These are phyloP conservation scores for Parapristionchus giblindavisi DNA, from an alignment of 2,888 invertebrate genomes.

Conservation along the genomic window DNA sequence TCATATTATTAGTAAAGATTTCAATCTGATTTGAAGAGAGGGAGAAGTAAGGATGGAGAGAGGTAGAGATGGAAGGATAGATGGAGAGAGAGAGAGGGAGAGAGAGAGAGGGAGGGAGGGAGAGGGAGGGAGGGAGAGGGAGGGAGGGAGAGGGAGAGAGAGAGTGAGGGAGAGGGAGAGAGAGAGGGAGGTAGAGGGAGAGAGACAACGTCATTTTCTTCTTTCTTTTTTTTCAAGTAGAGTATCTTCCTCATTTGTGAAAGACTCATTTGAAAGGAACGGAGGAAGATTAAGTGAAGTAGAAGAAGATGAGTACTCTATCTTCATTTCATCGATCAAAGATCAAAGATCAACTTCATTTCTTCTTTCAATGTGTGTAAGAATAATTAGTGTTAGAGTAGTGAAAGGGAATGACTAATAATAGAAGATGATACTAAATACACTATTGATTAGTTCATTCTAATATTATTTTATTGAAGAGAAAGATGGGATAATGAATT, in stretches of 20 bases:
- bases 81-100: constrained; percentile 10
- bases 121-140: constrained; percentile 5
- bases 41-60: background rate
- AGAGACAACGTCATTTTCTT: background rate
- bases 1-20: no score
- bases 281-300: background rate
- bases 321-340: background rate
- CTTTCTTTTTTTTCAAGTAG: background rate
- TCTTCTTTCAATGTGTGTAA: no score
- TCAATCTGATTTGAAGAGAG: background rate
- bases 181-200: background rate
- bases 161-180: background rate
- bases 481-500: background rate
- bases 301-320: background rate
- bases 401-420: no score
- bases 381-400: no score
- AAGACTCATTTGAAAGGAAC: background rate
- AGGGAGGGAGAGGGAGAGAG: constrained; percentile 10
- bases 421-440: no score
- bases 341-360: no score
- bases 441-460: no score
- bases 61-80: background rate
- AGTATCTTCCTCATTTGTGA: background rate
- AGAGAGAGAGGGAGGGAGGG: constrained; percentile 5
- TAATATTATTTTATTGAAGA: no score